Conservation (phyloP, 1,140 invertebrate species). For the Drosophila pectinifera region DNA sequence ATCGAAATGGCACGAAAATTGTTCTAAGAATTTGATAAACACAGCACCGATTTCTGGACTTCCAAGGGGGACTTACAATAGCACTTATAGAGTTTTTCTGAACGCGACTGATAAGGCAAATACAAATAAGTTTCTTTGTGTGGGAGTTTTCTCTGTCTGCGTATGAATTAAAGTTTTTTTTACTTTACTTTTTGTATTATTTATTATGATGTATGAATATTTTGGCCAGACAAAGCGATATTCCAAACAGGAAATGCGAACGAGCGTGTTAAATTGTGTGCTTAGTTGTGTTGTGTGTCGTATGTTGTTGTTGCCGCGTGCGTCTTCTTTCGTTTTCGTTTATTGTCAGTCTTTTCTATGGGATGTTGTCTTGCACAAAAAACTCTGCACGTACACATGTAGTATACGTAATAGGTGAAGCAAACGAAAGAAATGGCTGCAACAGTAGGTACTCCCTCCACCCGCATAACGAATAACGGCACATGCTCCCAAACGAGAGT, state of each 20-base stretch:
- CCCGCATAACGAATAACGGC: slow-evolving; percentile 26
- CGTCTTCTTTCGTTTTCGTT: slow-evolving; percentile 40
- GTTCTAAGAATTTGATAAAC: slow-evolving; percentile 76
- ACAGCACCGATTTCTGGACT: slow-evolving; percentile 10
- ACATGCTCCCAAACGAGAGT: slow-evolving; percentile 7
- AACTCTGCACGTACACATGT: slow-evolving; percentile 30
- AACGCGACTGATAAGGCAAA: slow-evolving; percentile 46
- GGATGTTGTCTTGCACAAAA: slow-evolving; percentile 45
- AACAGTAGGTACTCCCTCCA: not conserved
- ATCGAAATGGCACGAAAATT: slow-evolving; percentile 51
- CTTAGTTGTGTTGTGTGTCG: slow-evolving; percentile 34
- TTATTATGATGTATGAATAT: slow-evolving; percentile 55
- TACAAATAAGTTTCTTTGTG: slow-evolving; percentile 18
- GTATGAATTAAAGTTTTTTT: slow-evolving; percentile 61
- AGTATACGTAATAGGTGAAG: slow-evolving; percentile 39
- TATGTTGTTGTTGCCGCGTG: slow-evolving; percentile 33
- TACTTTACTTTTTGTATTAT: slow-evolving; percentile 5
- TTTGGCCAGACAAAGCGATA: slow-evolving; percentile 75
- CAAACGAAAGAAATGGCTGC: slow-evolving; percentile 24
- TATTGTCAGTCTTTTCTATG: slow-evolving; percentile 61
- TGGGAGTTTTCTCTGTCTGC: slow-evolving; percentile 41
- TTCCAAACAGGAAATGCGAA: slow-evolving; percentile 79
- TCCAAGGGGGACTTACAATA: slow-evolving; percentile 32
- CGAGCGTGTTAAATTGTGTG: slow-evolving; percentile 76
- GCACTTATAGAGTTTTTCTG: slow-evolving; percentile 21